These are phyloP conservation scores for Polyergus mexicanus DNA, from an alignment of 1,140 invertebrate genomes.

Conservation along the genomic window DNA sequence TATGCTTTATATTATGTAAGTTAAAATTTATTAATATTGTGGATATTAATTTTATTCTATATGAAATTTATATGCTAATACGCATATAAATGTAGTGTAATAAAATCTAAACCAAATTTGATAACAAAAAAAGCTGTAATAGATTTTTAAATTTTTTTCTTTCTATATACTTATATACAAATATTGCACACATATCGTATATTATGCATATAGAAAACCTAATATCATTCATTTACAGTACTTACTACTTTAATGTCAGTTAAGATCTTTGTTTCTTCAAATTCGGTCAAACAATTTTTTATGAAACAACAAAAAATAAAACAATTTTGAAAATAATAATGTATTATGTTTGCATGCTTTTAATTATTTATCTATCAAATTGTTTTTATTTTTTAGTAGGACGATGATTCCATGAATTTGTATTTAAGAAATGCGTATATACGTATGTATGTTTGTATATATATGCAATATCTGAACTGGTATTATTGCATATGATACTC, in stretches of 20 bases:
- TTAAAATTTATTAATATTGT: slow-evolving; percentile 20
- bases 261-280: slow-evolving; percentile 8
- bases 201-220: slow-evolving; percentile 24
- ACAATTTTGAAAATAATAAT: background rate
- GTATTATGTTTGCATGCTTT: slow-evolving; percentile 32
- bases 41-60: slow-evolving; percentile 5
- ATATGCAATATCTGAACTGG: slow-evolving; percentile 27
- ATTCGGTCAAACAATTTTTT: slow-evolving; percentile 10
- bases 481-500: slow-evolving; percentile 30
- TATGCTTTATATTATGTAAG: slow-evolving; percentile 9
- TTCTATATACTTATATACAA: slow-evolving; percentile 4
- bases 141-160: background rate
- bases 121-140: slow-evolving; percentile 30
- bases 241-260: slow-evolving; percentile 45
- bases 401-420: slow-evolving; percentile 3
- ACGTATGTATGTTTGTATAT: background rate
- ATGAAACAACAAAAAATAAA: background rate
- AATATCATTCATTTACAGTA: slow-evolving; percentile 28
- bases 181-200: slow-evolving; percentile 21
- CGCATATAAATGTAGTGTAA: background rate
- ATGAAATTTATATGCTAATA: slow-evolving; percentile 10
- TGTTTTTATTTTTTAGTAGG: slow-evolving; percentile 28
- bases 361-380: slow-evolving; percentile 33
- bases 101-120: slow-evolving; percentile 9
- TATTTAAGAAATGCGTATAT: slow-evolving; percentile 15